Evolutionary conservation across 2,113 vertebrate species (phyloP), one percentile per base, ranked within the genome.

Genomic region (Podarcis raffonei): DNA sequence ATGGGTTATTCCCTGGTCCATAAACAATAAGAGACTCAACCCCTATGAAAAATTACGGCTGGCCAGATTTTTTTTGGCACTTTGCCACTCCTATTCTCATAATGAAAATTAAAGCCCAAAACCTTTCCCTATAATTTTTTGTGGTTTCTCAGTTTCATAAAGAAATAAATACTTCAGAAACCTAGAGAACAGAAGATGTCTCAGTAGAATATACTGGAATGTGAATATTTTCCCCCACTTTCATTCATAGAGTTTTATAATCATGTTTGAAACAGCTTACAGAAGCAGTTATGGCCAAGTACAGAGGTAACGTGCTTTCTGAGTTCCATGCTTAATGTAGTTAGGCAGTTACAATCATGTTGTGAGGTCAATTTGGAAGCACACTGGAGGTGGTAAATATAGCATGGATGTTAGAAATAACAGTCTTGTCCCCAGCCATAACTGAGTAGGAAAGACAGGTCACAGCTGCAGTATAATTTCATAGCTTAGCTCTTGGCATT

Each of bases 291-390:
- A 39, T 57, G 20, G 53, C 82, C 75, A 84, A 42, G 18, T 42
- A 16, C 18, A 85, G 30, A 76, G 66, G 65, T 65, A 85, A 80
- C 66, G 48, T 65, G 76, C 53, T 89, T 74, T 71, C 68, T 85
- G 57, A 32, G 53, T 48, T 89, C 37, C 76, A 81, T 2, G 37
- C 57, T 62, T 89, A 89, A 89, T 53, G 22, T 35, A 80, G 53
- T 69, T 74, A 87, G 48, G 59, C 80, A 72, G 66, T 74, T 81
- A 85, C 53, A 65, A 15, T 78, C 23, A 48, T 83, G 65, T 68
- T 84, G 72, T 89, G 77, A 89, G 90, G 86, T 75, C 85, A 5
- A 81, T 89, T 57, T 82, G 53, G 81, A 92, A 68, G 90, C 89
- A 74, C 37, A 59, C 13, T 68, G 77, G 74, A 30, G 48, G 32